Evolutionary conservation across 2,113 vertebrate genomes (phyloP).

Genomic region (Noctilio leporinus): DNA sequence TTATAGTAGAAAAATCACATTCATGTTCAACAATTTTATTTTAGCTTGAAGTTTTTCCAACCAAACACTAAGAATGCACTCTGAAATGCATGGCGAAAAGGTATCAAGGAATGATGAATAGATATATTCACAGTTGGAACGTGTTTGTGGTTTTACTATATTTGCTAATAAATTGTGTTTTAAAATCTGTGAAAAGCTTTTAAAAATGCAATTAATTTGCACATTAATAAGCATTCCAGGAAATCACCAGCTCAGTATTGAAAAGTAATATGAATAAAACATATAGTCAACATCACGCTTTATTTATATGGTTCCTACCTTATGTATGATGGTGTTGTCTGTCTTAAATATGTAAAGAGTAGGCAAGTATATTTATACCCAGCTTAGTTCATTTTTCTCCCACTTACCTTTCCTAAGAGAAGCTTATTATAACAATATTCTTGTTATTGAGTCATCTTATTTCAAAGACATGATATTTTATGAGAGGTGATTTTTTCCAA

Average conservation of each 20-base stretch:
- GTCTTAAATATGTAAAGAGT: background rate
- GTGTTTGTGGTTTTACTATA: background rate
- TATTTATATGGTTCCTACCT: background rate
- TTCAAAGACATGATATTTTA: background rate
- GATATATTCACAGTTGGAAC: slow-evolving; percentile 23
- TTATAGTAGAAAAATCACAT: slow-evolving; percentile 19
- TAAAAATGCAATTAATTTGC: slow-evolving; percentile 25
- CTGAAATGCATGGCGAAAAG: slow-evolving; percentile 26
- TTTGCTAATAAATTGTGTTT: slow-evolving; percentile 39
- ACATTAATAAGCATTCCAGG: background rate
- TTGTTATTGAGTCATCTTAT: background rate
- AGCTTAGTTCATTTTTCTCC: background rate
- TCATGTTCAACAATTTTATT: background rate
- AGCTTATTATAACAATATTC: background rate
- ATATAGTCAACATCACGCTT: background rate
- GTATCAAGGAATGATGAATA: slow-evolving; percentile 19
- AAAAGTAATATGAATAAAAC: slow-evolving; percentile 16
- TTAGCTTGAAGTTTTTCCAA: slow-evolving; percentile 24
- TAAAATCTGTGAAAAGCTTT: slow-evolving; percentile 22
- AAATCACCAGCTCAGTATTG: background rate
- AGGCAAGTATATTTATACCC: background rate
- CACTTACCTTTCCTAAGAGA: background rate
- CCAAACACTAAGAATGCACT: background rate
- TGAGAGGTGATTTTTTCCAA: background rate
- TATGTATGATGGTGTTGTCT: background rate